A percentile compares a stretch with the other conserved stretches of the same genome.
Conservation (phyloP, 1,140 invertebrate species). For the Leptopilina boulardi region DNA sequence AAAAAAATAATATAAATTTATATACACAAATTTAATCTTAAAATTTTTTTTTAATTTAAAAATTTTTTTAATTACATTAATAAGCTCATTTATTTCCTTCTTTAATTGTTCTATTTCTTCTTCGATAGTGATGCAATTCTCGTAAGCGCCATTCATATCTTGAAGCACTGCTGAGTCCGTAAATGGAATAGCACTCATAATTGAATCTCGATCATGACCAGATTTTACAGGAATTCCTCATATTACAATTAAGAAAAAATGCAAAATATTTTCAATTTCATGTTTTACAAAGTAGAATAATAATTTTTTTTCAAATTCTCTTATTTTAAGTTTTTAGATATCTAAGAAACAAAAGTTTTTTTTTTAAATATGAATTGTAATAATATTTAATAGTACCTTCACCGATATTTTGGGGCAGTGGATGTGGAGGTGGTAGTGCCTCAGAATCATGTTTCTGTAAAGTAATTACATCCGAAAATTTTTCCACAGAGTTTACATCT, state of each 20-base stretch:
- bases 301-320: neutral
- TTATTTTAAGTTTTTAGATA: too few relatives aligned
- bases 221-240: conserved; percentile 15
- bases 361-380: too few relatives aligned
- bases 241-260: neutral
- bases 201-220: conserved; percentile 44
- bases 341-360: too few relatives aligned
- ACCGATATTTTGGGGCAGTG: conserved; percentile 46
- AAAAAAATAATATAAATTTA: conserved; percentile 35
- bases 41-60: too few relatives aligned
- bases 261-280: neutral
- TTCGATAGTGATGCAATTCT: conserved; percentile 53
- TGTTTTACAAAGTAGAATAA: neutral
- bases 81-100: conserved; percentile 50
- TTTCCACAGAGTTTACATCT: neutral
- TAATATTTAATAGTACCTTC: conserved; percentile 48
- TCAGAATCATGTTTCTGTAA: neutral
- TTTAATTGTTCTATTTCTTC: conserved; percentile 60
- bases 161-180: conserved; percentile 54
- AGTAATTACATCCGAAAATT: neutral
- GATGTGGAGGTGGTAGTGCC: conserved; percentile 38
- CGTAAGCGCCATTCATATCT: conserved; percentile 57
- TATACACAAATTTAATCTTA: neutral
- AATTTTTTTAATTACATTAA: conserved; percentile 47
- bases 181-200: conserved; percentile 54